phyloP scores from a whole-genome alignment of 1,140 invertebrate species.

The Drosophila auraria region DNA sequence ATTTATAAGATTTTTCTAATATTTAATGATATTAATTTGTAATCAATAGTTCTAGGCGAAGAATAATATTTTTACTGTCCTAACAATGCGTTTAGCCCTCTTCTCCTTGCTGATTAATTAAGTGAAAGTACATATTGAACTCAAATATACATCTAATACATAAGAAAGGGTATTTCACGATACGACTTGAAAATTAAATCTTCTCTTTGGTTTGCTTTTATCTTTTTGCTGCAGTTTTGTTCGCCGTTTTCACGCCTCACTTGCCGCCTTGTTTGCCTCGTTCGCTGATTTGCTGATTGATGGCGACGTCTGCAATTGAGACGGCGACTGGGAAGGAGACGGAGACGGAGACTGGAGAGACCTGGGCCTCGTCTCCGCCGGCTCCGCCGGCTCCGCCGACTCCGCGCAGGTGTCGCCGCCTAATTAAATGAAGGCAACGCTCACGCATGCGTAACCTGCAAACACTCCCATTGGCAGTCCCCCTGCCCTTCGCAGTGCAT shows the following conservation, averaged over 20 bases:
- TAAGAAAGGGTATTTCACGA: not conserved
- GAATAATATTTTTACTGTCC: not conserved
- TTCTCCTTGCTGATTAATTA: not conserved
- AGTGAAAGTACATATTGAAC: not conserved
- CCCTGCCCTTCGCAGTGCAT: slow-evolving; percentile 41
- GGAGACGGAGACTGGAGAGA: slow-evolving; percentile 2
- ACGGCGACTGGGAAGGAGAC: slow-evolving; percentile 31
- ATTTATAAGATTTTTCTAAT: not conserved
- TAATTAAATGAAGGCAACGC: slow-evolving; percentile 81
- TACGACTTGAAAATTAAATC: not conserved
- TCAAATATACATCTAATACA: too few relatives aligned
- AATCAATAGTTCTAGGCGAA: not conserved
- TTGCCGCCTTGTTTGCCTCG: slow-evolving; percentile 67
- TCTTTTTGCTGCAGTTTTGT: slow-evolving; percentile 43
- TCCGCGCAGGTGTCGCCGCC: slow-evolving; percentile 74
- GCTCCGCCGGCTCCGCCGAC: slow-evolving; percentile 1
- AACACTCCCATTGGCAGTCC: slow-evolving; percentile 26
- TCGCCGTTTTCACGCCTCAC: slow-evolving; percentile 76
- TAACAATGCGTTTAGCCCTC: too few relatives aligned
- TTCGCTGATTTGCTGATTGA: slow-evolving; percentile 79
- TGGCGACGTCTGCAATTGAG: slow-evolving; percentile 69
- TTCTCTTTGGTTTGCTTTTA: not conserved
- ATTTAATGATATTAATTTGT: not conserved
- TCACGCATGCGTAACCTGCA: slow-evolving; percentile 78
- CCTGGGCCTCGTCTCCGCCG: slow-evolving; percentile 15